Evolutionary conservation across 2,113 vertebrate species (phyloP).

Genomic region (Oxyura jamaicensis): DNA sequence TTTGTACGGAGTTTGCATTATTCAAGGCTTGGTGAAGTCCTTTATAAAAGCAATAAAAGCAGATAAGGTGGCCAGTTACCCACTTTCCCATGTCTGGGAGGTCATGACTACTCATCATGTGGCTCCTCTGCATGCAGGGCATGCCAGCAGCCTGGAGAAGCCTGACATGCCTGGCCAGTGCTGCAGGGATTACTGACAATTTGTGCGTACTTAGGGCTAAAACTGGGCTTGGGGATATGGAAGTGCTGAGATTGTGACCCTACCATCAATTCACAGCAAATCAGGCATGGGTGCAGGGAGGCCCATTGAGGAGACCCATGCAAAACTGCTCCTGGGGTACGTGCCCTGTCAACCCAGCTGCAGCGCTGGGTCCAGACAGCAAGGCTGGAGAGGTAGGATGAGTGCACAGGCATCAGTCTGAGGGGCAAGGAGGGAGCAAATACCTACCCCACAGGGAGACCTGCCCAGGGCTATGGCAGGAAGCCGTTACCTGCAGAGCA

Average conservation of each 20-base stretch:
- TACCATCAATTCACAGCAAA: not conserved
- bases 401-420: not conserved
- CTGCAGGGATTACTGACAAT: not conserved
- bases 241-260: not conserved
- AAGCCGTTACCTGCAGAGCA: not conserved
- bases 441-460: not conserved
- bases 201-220: not conserved
- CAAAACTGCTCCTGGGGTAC: not conserved
- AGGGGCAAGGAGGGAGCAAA: not conserved
- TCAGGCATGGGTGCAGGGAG: no score
- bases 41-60: not conserved
- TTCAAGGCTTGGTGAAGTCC: not conserved
- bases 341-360: not conserved
- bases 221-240: not conserved
- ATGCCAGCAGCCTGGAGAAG: not conserved
- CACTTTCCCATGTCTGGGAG: not conserved
- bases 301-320: not conserved
- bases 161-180: no score
- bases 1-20: not conserved
- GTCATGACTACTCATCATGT: rapidly evolving
- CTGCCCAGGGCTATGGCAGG: not conserved
- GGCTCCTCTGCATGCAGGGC: not conserved
- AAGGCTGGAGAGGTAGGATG: not conserved
- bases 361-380: not conserved
- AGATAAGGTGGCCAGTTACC: not conserved